Percentiles rank a stretch among this genome's conserved stretches.
These are phyloP conservation scores for Atrichornis clamosus DNA, from an alignment of 2,113 vertebrate genomes.

Conservation along the genomic window DNA sequence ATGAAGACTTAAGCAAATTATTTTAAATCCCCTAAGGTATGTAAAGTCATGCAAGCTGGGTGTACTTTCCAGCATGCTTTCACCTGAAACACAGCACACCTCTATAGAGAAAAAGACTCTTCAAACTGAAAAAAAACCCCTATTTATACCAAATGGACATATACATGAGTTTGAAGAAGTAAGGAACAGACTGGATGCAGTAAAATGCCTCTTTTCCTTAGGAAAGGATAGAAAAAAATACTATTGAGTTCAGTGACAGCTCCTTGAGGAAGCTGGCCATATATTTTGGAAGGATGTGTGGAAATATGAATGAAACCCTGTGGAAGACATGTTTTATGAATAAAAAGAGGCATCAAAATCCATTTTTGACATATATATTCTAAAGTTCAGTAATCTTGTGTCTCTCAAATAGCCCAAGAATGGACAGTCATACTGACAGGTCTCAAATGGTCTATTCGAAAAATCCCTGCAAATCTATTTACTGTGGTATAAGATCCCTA, in stretches of 20 bases:
- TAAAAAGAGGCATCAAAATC: neutral
- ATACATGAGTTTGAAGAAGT: neutral
- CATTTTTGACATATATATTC: neutral
- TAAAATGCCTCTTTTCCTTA: neutral
- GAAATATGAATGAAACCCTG: neutral
- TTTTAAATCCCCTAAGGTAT: neutral
- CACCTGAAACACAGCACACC: neutral
- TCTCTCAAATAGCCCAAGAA: neutral
- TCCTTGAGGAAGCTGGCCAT: neutral
- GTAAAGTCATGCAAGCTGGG: neutral
- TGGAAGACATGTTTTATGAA: neutral
- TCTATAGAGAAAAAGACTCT: neutral
- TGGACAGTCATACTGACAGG: neutral
- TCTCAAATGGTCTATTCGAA: neutral
- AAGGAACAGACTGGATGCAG: neutral
- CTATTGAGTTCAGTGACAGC: neutral
- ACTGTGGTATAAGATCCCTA: neutral
- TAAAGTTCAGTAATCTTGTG: neutral
- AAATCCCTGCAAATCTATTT: neutral
- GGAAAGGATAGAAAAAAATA: neutral
- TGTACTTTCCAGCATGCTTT: neutral
- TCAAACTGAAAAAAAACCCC: neutral
- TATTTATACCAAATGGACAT: neutral
- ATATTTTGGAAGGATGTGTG: neutral
- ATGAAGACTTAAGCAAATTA: neutral